Evolutionary conservation across 2,888 invertebrate genomes (phyloP), one percentile per base, ranked within the genome.

Genomic region (Hetaerina titia): DNA sequence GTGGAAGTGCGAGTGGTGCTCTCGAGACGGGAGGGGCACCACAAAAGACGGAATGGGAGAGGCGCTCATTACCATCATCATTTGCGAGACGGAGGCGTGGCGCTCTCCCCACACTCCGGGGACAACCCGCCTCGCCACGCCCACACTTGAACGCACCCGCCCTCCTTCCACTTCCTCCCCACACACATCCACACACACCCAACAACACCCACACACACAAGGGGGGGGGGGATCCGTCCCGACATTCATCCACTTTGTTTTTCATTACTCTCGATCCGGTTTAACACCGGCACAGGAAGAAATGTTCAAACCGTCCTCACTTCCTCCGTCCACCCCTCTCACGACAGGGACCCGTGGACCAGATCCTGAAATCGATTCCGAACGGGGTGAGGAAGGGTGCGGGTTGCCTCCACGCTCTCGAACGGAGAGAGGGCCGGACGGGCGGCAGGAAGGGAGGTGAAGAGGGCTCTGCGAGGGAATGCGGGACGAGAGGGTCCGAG

Each of bases 321-420:
- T 9, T 22, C 22, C 90, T 63, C 63, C 92, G 64, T 92, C 92
- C 92, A 56, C 92, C 92, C 92, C 92, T 92, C 31, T 64, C 69
- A 17, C 56, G 92, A 64, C 17, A 69, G 92, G 69, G 92, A 69
- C 19, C 69, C 64, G 56, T 92, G 92, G 92, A 92, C 92, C 74
- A 69, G 69, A 92, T 92, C 92, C 92, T 69, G n/a, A 69, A 74
- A 92, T 92, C 92, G 92, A 92, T 92, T 56, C n/a, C 69, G 0
- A 56, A n/a, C 11, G 60, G 60, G 31, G 90, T 9, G 19, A 64
- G 2, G 63, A 9, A 7, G 90, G 89, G 63, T 63, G 63, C 17
- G 11, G 15, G 17, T 63, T 69, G 17, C 69, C 69, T 22, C 19
- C 69, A 69, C 22, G 69, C 19, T 69, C 69, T 69, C 69, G n/a